Evolutionary conservation across 1,140 invertebrate species (phyloP).

Genomic region (Adelges cooleyi): DNA sequence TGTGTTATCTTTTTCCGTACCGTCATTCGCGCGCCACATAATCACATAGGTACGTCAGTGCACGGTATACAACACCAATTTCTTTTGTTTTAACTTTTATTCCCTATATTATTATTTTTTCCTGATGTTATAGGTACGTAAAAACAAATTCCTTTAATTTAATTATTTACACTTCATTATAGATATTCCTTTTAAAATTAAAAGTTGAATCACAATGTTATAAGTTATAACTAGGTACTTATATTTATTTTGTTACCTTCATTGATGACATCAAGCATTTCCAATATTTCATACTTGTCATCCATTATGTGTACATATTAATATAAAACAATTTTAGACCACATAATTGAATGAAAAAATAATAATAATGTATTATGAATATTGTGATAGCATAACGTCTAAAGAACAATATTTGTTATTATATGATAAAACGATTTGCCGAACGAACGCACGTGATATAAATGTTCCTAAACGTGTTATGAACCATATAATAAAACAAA

Average conservation of each 20-base stretch:
- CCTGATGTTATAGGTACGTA: constrained; percentile 1
- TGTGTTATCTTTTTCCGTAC: background rate
- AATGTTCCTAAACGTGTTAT: background rate
- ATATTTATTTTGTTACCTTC: background rate
- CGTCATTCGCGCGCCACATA: background rate
- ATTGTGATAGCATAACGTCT: background rate
- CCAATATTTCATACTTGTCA: background rate
- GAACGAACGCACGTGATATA: background rate
- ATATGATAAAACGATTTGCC: background rate
- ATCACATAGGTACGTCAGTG: constrained; percentile 22
- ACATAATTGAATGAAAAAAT: background rate
- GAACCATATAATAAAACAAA: background rate
- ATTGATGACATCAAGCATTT: background rate
- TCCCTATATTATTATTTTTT: background rate
- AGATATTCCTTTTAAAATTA: background rate
- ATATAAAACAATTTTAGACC: background rate
- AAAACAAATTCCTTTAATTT: constrained; percentile 1
- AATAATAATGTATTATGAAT: background rate
- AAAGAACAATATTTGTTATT: background rate
- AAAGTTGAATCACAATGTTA: background rate
- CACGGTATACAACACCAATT: background rate
- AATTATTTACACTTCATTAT: background rate
- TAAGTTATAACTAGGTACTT: background rate
- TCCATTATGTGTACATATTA: too few relatives aligned
- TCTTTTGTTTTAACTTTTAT: background rate